Conservation (phyloP, 2,113 vertebrate genomes). For the Rhinoptilus africanus region DNA sequence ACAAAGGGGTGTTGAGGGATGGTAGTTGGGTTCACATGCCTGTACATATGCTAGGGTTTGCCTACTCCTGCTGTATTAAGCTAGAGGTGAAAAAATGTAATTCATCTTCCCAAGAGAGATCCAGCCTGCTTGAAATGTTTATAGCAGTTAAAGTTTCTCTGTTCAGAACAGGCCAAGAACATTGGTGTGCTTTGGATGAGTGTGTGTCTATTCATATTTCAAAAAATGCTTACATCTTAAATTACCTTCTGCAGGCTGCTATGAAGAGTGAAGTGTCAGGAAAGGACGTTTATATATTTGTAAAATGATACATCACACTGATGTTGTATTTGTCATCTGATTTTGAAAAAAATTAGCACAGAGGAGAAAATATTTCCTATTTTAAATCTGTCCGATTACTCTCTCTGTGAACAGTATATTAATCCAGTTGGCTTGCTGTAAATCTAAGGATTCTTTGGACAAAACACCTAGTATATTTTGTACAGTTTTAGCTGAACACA, state of each 20-base stretch:
- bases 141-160: neutral
- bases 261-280: neutral
- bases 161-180: slow-evolving; percentile 8
- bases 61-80: neutral
- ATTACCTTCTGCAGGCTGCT: neutral
- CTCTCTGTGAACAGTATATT: neutral
- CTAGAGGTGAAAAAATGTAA: neutral
- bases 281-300: neutral
- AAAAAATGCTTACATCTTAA: neutral
- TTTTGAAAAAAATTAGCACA: neutral
- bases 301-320: neutral
- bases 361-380: neutral
- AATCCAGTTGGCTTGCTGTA: slow-evolving; percentile 20
- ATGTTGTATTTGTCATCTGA: neutral
- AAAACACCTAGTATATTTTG: neutral
- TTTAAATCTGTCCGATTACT: slow-evolving; percentile 5
- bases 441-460: slow-evolving; percentile 21
- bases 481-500: slow-evolving; percentile 1
- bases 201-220: neutral
- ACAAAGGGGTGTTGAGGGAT: neutral
- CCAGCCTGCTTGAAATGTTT: neutral
- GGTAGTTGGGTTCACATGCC: neutral
- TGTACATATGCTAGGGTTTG: neutral
- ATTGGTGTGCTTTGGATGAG: neutral
- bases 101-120: neutral